These are phyloP conservation scores for Anabacerthia variegaticeps DNA, from an alignment of 2,797 vertebrate genomes.

Conservation along the genomic window DNA sequence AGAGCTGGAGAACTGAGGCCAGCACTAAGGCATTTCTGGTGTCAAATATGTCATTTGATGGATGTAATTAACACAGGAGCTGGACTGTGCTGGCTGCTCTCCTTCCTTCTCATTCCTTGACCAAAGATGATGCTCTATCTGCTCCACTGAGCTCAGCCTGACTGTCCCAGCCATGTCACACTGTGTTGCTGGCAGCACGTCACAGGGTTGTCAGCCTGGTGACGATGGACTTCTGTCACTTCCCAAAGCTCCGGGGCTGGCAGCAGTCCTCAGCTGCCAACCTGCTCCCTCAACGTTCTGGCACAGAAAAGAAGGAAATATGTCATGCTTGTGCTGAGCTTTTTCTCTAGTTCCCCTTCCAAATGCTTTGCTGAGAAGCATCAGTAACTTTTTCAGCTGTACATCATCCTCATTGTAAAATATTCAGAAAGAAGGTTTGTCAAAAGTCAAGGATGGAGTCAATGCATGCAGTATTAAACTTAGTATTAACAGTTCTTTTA, in stretches of 20 bases:
- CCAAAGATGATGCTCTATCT: not conserved
- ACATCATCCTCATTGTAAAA: not conserved
- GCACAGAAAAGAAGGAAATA: not conserved
- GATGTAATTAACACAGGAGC: not conserved
- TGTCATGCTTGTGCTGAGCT: not conserved
- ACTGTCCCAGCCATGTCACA: accelerated
- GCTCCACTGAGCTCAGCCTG: not conserved
- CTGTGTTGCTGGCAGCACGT: not conserved
- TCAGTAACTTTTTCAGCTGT: not conserved
- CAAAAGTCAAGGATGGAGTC: not conserved
- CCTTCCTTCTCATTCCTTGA: not conserved
- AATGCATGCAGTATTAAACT: not conserved
- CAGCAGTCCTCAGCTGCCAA: not conserved
- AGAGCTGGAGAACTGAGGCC: not conserved
- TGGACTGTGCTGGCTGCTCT: not conserved
- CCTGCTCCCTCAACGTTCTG: not conserved
- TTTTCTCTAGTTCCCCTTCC: not conserved
- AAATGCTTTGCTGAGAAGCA: not conserved
- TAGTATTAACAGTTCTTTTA: not conserved
- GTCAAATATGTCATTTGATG: not conserved
- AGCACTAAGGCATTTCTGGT: not conserved
- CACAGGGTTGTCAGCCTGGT: not conserved
- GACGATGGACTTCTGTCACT: not conserved
- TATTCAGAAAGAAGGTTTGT: not conserved
- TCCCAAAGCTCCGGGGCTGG: not conserved